Percentiles rank a stretch among this genome's conserved stretches.
phyloP scores from a whole-genome alignment of 2,113 vertebrate species.

The Theristicus caerulescens region DNA sequence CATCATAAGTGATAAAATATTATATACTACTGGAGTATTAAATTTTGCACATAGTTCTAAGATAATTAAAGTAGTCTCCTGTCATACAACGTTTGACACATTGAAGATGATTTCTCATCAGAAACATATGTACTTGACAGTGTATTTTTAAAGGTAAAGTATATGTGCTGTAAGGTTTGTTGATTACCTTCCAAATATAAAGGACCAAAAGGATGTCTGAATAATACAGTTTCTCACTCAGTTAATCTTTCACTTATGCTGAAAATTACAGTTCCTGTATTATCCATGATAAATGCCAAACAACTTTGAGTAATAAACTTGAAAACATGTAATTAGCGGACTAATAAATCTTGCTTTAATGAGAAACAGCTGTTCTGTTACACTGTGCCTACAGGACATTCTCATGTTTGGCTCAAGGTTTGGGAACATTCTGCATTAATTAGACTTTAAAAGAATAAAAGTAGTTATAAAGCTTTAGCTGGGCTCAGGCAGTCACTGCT shows the following conservation, averaged over 20 bases:
- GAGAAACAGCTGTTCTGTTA: conserved; percentile 72
- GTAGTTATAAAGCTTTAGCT: background rate
- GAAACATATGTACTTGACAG: background rate
- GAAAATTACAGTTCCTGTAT: conserved; percentile 51
- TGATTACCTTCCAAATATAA: conserved; percentile 3
- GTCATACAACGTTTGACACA: background rate
- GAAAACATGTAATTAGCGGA: conserved; percentile 67
- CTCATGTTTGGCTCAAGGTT: conserved; percentile 25
- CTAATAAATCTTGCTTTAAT: conserved; percentile 79
- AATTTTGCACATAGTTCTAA: conserved; percentile 1
- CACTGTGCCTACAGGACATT: conserved; percentile 42
- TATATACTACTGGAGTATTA: background rate
- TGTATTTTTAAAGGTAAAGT: background rate
- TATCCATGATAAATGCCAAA: conserved; percentile 52
- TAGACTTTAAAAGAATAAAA: conserved; percentile 38
- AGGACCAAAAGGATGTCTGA: background rate
- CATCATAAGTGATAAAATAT: conserved; percentile 36
- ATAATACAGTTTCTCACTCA: conserved; percentile 10
- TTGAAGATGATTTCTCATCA: conserved; percentile 25
- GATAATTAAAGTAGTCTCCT: conserved; percentile 8
- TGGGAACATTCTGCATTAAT: conserved; percentile 24
- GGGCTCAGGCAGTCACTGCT: background rate
- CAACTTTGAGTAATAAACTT: conserved; percentile 63
- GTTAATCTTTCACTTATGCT: conserved; percentile 18
- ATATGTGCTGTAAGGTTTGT: background rate